Percentiles rank a stretch among this genome's conserved stretches.
These are phyloP conservation scores for Tryphoninae sp. DNA, from an alignment of 2,888 invertebrate species.

Conservation along the genomic window DNA sequence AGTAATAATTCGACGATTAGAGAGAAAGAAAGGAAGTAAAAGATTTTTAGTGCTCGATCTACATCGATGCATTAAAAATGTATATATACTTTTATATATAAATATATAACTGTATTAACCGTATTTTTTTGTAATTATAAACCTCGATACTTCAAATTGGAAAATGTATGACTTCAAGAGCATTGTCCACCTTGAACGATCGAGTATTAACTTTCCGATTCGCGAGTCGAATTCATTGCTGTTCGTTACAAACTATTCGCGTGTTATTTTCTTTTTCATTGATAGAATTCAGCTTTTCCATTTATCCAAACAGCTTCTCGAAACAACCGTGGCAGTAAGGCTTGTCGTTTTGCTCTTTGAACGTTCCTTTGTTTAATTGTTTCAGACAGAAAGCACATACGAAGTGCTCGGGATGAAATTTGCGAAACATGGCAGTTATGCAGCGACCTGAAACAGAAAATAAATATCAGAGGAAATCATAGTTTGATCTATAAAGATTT, in stretches of 20 bases:
- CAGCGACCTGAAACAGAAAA: slow-evolving; percentile 87
- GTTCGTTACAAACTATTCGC: slow-evolving; percentile 35
- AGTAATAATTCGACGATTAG: slow-evolving; percentile 40
- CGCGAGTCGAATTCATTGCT: slow-evolving; percentile 19
- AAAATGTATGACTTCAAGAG: slow-evolving; percentile 13
- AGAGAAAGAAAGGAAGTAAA: slow-evolving; percentile 41
- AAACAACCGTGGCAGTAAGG: slow-evolving; percentile 99
- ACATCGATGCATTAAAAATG: slow-evolving; percentile 49
- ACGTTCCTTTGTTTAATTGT: slow-evolving; percentile 99
- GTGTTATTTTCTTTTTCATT: slow-evolving; percentile 7
- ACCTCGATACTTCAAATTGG: slow-evolving; percentile 29
- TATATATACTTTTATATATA: slow-evolving; percentile 52
- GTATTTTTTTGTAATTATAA: slow-evolving; percentile 38
- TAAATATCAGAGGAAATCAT: background rate
- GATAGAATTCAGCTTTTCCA: slow-evolving; percentile 17
- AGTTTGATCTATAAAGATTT: background rate
- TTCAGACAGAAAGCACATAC: slow-evolving; percentile 99
- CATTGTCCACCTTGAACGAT: slow-evolving; percentile 11
- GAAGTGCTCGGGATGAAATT: slow-evolving; percentile 99
- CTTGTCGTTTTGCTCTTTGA: slow-evolving; percentile 99
- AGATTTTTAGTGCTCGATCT: slow-evolving; percentile 45
- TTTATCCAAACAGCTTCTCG: slow-evolving; percentile 94
- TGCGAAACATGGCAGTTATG: slow-evolving; percentile 99
- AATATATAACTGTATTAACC: slow-evolving; percentile 56
- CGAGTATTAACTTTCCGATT: slow-evolving; percentile 11